phyloP scores from a whole-genome alignment of 2,113 vertebrate species.

The Pleuronectes platessa region DNA sequence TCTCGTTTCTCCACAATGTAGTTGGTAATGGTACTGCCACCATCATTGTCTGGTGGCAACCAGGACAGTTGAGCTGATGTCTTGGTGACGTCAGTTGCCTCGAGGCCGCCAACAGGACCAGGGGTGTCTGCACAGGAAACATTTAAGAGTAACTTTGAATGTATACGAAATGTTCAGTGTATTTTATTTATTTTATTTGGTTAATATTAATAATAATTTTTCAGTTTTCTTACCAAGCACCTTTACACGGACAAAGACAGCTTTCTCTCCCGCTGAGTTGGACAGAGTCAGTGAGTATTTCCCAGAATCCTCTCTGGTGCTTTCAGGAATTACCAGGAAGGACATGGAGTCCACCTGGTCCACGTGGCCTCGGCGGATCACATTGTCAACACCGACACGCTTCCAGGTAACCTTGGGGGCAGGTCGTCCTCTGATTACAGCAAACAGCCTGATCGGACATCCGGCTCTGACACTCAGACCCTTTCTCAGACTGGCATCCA shows the following conservation, averaged over 20 bases:
- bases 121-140: constrained; percentile 88
- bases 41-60: constrained; percentile 97
- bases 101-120: constrained; percentile 92
- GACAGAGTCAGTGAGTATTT: constrained; percentile 94
- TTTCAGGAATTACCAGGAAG: constrained; percentile 95
- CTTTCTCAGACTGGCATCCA: constrained; percentile 97
- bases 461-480: constrained; percentile 88
- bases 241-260: constrained; percentile 95
- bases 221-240: constrained; percentile 87
- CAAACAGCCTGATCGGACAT: constrained; percentile 96
- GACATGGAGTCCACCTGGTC: constrained; percentile 98
- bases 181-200: background rate
- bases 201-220: background rate
- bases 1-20: constrained; percentile 97
- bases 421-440: constrained; percentile 93
- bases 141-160: background rate
- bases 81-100: constrained; percentile 90
- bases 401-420: constrained; percentile 97
- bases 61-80: constrained; percentile 93
- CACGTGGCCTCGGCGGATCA: constrained; percentile 93
- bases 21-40: constrained; percentile 91
- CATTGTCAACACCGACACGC: constrained; percentile 93
- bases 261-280: constrained; percentile 95
- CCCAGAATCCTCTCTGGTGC: constrained; percentile 97
- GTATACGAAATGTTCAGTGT: background rate